Base-by-base conservation (phyloP, 2,888 invertebrate species). In the Esperia sulphurella region DNA sequence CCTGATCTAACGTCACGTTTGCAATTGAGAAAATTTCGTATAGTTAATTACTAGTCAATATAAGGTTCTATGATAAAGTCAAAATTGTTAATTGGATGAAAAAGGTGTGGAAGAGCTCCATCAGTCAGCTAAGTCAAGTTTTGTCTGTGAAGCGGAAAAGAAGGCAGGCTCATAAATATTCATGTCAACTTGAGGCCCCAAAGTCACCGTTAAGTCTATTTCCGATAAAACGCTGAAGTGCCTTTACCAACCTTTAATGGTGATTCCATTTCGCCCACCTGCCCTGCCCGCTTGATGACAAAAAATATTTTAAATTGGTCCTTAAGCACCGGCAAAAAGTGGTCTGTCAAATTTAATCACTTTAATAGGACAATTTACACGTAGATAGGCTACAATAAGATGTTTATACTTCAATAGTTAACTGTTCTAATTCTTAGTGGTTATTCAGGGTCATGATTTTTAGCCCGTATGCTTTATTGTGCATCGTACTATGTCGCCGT, bases 151-250 rank as follows among this genome's bases (percentile, higher is more conserved):
- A 31, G 44, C 37, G 43, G 41, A 46, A 69, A 83, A 80, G 76
- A 79, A 72, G 71, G 71, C 62, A 58, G 63, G 53, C 72, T 87
- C 82, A 88, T 88, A 83, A 88, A 87, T 88, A 87, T 88, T 85
- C 88, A 87, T 82, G 76, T 75, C 73, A 79, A 77, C 77, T 82
- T 77, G 71, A 75, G 75, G 71, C 78, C 73, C 74, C 68, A 75
- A 84, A 85, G 83, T 81, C 83, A 80, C 73, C 71, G 72, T 75
- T 84, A 86, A 87, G 87, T 79, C 80, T 74, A 76, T 86, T 85
- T 79, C 78, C 83, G 78, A 84, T 85, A 85, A 82, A 78, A 75
- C 68, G 69, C 55, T 63, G 65, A 65, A 68, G 74, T 65, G 66
- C 65, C 66, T 63, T 57, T 60, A 60, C 52, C 68, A 65, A 70